Base-by-base conservation (phyloP, 1,140 invertebrate species). In the Dreissena rostriformis region DNA sequence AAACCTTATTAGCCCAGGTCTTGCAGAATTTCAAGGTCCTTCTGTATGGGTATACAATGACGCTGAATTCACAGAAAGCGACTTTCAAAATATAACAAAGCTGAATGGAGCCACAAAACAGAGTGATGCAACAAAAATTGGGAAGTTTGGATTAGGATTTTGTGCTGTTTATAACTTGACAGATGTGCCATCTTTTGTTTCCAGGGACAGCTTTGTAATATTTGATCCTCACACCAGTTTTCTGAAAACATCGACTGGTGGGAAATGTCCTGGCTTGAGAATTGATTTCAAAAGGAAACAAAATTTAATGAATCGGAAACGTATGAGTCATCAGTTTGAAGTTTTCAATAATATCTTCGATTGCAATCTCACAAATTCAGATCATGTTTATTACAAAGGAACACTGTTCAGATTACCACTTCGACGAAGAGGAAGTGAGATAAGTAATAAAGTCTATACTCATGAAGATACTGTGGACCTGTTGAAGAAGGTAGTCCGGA, bases 91-190 rank as follows among this genome's bases (percentile, higher is more conserved):
- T 68, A 89, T 93, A 12, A 88, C 76, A 7, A 88, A 86, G 78
- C 82, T 92, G 11, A 87, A 89, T 79, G 90, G 89, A 22, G 88
- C 87, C 0, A 92, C 91, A 14, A 92, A 93, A 70, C 77, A 88
- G 75, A 74, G 82, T 19, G 86, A 91, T 10, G 79, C 84, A 52
- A 85, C 87, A 17, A 93, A 89, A 84, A 90, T 89, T 67, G 91
- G 92, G 24, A 88, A 87, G 53, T 93, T 93, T 88, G 92, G 92
- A 52, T 78, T 92, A 0, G 92, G 92, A 5, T 93, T 93, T 86
- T 91, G 91, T 85, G 76, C 91, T 29, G 91, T 93, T 17, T 93
- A 93, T 78, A 93, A 93, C 61, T 61, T 93, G 26, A 93, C 92
- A 26, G 92, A 93, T 86, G 89, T 92, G 19, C 92, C 92, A 24